These are phyloP conservation scores for Megalurothrips usitatus DNA, from an alignment of 2,888 invertebrate species.

Conservation along the genomic window DNA sequence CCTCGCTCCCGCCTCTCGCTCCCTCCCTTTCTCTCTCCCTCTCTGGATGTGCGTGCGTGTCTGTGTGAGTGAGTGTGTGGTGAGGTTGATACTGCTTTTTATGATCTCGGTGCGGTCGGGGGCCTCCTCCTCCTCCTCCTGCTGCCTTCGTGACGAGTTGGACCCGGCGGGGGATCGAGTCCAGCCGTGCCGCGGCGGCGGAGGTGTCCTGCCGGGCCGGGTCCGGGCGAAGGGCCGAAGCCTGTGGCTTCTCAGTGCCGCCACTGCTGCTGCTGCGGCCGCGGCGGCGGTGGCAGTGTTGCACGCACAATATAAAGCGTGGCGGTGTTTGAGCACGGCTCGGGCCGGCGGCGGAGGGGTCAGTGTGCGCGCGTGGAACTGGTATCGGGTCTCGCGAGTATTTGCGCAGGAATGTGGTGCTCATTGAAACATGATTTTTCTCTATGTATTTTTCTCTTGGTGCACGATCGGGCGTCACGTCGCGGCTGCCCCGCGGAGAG, in stretches of 20 bases:
- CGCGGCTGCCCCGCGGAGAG: background rate
- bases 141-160: background rate
- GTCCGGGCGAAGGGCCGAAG: background rate
- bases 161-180: background rate
- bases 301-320: background rate
- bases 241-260: background rate
- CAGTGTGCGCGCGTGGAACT: background rate
- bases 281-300: background rate
- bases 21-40: background rate
- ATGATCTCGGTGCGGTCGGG: slow-evolving; percentile 19
- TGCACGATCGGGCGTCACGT: background rate
- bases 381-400: background rate
- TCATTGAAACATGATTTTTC: too few species aligned
- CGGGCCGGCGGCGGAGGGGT: background rate
- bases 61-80: slow-evolving; percentile 19
- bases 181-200: background rate
- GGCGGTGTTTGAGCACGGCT: too few species aligned
- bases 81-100: slow-evolving; percentile 25
- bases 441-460: background rate
- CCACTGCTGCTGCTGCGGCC: too few species aligned
- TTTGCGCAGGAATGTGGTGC: too few species aligned
- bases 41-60: background rate
- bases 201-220: background rate
- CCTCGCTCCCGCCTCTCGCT: background rate
- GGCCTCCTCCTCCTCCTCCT: background rate